Base-by-base conservation (phyloP, 2,888 invertebrate genomes). In the Thelaira solivaga region DNA sequence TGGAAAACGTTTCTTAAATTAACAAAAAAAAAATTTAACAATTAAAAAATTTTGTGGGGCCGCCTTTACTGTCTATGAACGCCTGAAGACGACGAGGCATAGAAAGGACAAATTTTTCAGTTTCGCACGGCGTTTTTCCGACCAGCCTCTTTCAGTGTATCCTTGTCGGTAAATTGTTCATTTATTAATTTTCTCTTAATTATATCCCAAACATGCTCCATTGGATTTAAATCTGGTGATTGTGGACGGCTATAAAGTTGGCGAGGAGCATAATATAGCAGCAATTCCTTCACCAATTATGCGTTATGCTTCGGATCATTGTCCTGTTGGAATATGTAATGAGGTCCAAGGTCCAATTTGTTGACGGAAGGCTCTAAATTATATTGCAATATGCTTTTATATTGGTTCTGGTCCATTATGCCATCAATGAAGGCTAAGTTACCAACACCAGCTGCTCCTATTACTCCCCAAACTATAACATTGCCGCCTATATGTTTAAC, bases 301-400 rank as follows among this genome's bases (percentile, higher is more conserved):
- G 31, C 31, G 31, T 6, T 39, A 45, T 62, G 62, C 62, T 64
- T 45, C 4, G 47, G 64, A 22, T 64, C 64, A n/a, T 34, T 59
- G 59, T 47, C 47, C 22, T 69, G 59, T 45, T 71, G 61, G 41
- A 71, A 71, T 16, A 71, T 71, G 51, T 61, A 71, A 34, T 26
- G 24, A 22, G 36, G 16, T 47, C 51, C 59, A 18, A 57, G 65
- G 24, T 24, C n/a, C 24, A 74, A 57, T 13, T 24, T 64, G 24
- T 36, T 7, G 18, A 22, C 31, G 24, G 36, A 24, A 34, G 36
- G 34, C 36, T 74, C 34, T 20, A 57, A 51, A 73, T 73, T 36
- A 8, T 61, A 31, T 61, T 71, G 11, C 51, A 71, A 29, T 29
- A 71, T 61, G 29, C 16, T 39, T 43, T 71, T 71, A 39, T 51